phyloP scores from a whole-genome alignment of 2,888 invertebrate genomes.

The Aphodius sticticus region DNA sequence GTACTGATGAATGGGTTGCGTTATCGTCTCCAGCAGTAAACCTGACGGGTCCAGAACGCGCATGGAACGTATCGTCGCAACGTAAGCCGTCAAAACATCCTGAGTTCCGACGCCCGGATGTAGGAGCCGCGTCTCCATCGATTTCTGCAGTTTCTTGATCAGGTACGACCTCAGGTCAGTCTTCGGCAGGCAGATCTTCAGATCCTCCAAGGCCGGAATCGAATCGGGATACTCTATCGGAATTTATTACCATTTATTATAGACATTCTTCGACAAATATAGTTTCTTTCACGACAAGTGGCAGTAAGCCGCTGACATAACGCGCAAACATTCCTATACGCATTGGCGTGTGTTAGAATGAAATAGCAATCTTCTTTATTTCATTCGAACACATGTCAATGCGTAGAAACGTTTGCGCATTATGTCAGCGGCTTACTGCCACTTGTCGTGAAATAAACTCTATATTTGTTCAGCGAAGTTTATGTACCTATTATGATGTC shows the following conservation, averaged over 20 bases:
- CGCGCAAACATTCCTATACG: too few species aligned
- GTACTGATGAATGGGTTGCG: conserved; percentile 90
- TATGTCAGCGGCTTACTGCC: too few species aligned
- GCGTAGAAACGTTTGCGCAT: too few species aligned
- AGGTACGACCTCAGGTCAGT: conserved; percentile 82
- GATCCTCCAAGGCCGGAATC: conserved; percentile 89
- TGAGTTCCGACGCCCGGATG: conserved; percentile 96
- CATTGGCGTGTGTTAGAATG: too few species aligned
- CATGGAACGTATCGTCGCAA: conserved; percentile 92
- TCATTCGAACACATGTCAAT: too few species aligned
- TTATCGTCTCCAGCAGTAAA: conserved; percentile 92
- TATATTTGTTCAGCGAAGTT: conserved; percentile 19
- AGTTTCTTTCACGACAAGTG: too few species aligned
- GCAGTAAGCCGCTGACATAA: too few species aligned
- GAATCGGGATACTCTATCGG: conserved; percentile 90
- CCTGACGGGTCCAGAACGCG: conserved; percentile 93
- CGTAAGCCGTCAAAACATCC: conserved; percentile 95
- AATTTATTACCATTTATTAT: too few species aligned
- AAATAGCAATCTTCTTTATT: too few species aligned
- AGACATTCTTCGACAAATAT: too few species aligned
- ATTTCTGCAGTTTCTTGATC: conserved; percentile 81
- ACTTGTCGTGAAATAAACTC: conserved; percentile 27
- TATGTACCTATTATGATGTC: conserved; percentile 86
- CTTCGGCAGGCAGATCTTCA: conserved; percentile 84
- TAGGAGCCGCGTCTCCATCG: conserved; percentile 84